Base-by-base conservation (phyloP, 1,140 invertebrate species). In the Drosophila burlai region DNA sequence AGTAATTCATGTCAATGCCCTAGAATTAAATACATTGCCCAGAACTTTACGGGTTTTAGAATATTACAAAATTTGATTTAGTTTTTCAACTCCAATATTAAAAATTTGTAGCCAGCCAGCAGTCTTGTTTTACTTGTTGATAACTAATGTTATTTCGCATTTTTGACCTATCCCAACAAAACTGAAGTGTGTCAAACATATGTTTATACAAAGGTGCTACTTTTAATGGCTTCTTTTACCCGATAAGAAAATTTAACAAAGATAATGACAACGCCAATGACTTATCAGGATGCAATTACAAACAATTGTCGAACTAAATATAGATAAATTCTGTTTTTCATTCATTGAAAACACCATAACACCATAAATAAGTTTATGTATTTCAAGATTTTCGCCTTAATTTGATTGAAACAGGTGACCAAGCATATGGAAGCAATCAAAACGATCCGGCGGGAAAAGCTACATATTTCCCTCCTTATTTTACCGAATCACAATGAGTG, bases 401-500 rank as follows among this genome's bases (percentile, higher is more conserved):
- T 38, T n/a, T 40, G 50, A 34, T 18, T 63, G 36, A 26, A 66
- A 60, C 64, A 67, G 64, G 64, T 50, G 65, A 65, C n/a, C 18
- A 15, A 64, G 13, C 66, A 68, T 49, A 68, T 66, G 66, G 36
- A 50, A 50, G 13, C 29, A 13, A 64, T 68, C 66, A 65, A 50
- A 50, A 34, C 18, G 9, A 6, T 40, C 15, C 2, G 34, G 11
- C 21, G 50, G 18, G 9, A 18, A 18, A 8, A 26, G 31, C n/a
- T n/a, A n/a, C n/a, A 8, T 16, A 24, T 43, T 62, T 64, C 24
- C 38, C 24, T 43, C 9, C 16, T 34, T 31, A 64, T 43, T 29
- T 34, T 34, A 7, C 24, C 16, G 38, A 65, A 31, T 34, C 36
- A 57, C 24, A 24, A 40, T 24, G 36, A 57, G 54, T 57, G 54